Evolutionary conservation across 1,140 invertebrate genomes (phyloP).

Genomic region (Nixonia krombeini): DNA sequence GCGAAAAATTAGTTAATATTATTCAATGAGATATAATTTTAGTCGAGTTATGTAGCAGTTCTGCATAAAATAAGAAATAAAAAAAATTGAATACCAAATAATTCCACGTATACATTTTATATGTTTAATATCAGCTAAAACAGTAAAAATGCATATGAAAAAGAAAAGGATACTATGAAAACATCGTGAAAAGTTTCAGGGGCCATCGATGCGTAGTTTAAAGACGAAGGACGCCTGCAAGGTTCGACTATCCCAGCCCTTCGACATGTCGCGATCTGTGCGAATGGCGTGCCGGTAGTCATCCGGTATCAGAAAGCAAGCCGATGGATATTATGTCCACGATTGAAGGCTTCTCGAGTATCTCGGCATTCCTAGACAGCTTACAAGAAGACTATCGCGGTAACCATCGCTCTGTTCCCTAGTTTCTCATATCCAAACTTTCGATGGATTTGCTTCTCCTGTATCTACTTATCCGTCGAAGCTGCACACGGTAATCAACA

Average conservation of each 20-base stretch:
- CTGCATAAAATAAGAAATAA: too few species aligned
- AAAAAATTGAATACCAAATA: too few species aligned
- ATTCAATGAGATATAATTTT: too few species aligned
- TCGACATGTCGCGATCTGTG: slow-evolving; percentile 3
- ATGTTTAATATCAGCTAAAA: not conserved
- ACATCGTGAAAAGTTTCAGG: not conserved
- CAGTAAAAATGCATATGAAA: not conserved
- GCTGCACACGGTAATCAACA: too few species aligned
- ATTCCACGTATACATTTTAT: not conserved
- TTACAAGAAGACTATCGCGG: slow-evolving; percentile 57
- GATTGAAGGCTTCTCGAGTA: slow-evolving; percentile 16
- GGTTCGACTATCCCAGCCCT: not conserved
- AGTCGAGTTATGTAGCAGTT: too few species aligned
- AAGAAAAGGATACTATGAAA: not conserved
- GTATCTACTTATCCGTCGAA: too few species aligned
- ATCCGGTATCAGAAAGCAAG: slow-evolving; percentile 23
- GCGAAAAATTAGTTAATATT: too few species aligned
- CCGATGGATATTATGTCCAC: slow-evolving; percentile 11
- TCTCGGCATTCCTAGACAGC: slow-evolving; percentile 63
- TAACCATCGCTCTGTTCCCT: slow-evolving; percentile 49
- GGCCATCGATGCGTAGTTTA: too few species aligned
- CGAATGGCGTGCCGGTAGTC: not conserved
- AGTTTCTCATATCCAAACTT: slow-evolving; percentile 59
- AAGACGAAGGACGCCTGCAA: not conserved
- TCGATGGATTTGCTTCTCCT: slow-evolving; percentile 9